These are phyloP conservation scores for Miichthys miiuy DNA, from an alignment of 2,797 vertebrate species.

Conservation along the genomic window DNA sequence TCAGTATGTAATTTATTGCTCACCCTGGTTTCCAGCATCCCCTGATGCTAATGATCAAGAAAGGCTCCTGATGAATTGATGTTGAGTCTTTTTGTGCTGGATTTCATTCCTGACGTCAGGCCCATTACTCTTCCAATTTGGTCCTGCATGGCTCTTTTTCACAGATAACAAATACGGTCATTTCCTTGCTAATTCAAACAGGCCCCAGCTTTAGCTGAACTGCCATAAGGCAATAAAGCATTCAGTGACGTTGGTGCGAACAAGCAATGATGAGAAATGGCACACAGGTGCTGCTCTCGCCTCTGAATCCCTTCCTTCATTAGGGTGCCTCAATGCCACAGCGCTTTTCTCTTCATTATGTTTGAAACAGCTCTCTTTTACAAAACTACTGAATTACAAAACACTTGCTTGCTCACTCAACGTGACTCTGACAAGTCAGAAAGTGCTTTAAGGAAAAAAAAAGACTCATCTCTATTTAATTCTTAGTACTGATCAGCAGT, in stretches of 20 bases:
- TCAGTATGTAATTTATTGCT: slow-evolving; percentile 48
- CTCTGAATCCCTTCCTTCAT: slow-evolving; percentile 66
- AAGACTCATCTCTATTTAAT: background rate
- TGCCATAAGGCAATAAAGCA: slow-evolving; percentile 71
- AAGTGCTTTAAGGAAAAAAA: slow-evolving; percentile 15
- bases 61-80: slow-evolving; percentile 89
- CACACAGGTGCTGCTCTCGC: slow-evolving; percentile 77
- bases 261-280: slow-evolving; percentile 82
- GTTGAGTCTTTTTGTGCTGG: slow-evolving; percentile 81
- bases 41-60: slow-evolving; percentile 80
- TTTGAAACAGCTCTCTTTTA: slow-evolving; percentile 47
- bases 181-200: slow-evolving; percentile 75
- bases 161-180: slow-evolving; percentile 81
- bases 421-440: slow-evolving; percentile 13
- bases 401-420: background rate
- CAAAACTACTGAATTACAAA: slow-evolving; percentile 28
- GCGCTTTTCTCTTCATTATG: slow-evolving; percentile 40
- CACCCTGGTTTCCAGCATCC: slow-evolving; percentile 47
- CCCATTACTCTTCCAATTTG: slow-evolving; percentile 91
- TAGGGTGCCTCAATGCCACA: slow-evolving; percentile 32
- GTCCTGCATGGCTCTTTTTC: slow-evolving; percentile 81
- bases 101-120: slow-evolving; percentile 78
- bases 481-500: slow-evolving; percentile 6
- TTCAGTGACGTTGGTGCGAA: slow-evolving; percentile 57
- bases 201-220: slow-evolving; percentile 64